Conservation (phyloP, 2,797 vertebrate genomes). For the Alfaro cultratus region DNA sequence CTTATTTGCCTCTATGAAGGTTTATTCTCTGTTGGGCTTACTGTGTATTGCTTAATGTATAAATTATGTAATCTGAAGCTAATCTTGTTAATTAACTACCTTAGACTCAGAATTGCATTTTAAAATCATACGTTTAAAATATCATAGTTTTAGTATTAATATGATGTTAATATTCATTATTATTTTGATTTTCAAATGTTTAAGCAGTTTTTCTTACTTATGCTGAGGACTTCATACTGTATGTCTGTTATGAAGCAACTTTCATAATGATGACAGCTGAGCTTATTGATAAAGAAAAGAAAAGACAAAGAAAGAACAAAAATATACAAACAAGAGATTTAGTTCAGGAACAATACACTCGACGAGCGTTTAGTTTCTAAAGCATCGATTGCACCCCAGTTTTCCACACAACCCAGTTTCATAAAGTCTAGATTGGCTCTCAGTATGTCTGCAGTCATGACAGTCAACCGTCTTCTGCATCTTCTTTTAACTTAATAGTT, state of each 20-base stretch:
- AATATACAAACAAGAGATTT: not conserved
- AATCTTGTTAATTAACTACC: no score
- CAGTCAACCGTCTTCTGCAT: not conserved
- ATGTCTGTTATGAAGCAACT: not conserved
- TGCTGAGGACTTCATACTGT: no score
- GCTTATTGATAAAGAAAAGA: not conserved
- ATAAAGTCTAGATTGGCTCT: not conserved
- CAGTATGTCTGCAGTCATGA: not conserved
- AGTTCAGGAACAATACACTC: not conserved
- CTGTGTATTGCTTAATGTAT: no score
- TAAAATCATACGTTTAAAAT: no score
- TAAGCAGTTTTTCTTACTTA: no score
- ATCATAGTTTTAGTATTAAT: no score
- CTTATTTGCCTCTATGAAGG: no score
- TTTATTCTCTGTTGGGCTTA: no score
- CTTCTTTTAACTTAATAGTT: not conserved
- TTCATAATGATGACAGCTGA: not conserved
- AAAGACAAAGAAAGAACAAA: not conserved
- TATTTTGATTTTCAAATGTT: no score
- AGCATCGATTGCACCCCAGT: not conserved
- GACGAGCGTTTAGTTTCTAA: not conserved
- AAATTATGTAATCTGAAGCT: no score
- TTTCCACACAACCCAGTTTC: not conserved
- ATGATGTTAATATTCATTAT: no score
- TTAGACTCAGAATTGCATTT: no score